Evolutionary conservation across 2,797 vertebrate species (phyloP).

Genomic region (Rhabdophis nuchalis): DNA sequence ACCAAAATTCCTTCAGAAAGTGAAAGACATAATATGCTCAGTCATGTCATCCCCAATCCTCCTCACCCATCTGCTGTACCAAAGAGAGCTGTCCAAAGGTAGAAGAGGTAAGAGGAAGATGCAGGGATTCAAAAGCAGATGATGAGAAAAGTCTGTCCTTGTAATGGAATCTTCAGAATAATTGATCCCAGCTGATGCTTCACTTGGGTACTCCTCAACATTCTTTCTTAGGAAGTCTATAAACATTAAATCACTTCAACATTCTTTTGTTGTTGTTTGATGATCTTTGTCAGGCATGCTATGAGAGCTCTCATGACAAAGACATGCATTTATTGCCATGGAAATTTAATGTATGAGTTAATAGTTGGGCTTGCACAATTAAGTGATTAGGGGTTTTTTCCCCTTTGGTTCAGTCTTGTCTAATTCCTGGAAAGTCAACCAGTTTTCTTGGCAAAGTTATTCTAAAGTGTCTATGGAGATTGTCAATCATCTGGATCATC

Average conservation of each 20-base stretch:
- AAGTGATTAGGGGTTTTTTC: background rate
- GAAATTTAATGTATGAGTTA: background rate
- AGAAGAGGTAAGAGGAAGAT: background rate
- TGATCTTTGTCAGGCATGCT: background rate
- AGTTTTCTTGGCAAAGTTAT: background rate
- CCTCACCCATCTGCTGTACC: background rate
- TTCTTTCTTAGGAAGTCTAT: background rate
- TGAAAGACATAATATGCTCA: background rate
- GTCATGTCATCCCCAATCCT: background rate
- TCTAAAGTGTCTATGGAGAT: background rate
- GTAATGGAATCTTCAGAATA: background rate
- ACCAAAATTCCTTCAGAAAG: background rate
- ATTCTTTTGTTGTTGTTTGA: background rate
- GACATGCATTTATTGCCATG: background rate
- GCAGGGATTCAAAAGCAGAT: background rate
- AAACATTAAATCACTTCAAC: background rate
- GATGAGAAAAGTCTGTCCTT: background rate
- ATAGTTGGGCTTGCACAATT: background rate
- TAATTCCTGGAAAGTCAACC: background rate
- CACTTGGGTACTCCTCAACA: background rate
- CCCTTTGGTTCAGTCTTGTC: background rate
- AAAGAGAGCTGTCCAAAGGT: background rate
- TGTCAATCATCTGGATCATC: background rate
- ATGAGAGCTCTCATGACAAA: background rate
- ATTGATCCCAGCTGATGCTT: background rate